Percentiles rank a stretch among this genome's conserved stretches.
Evolutionary conservation across 2,888 invertebrate genomes (phyloP).

Genomic region (Cryptosula pallasiana): DNA sequence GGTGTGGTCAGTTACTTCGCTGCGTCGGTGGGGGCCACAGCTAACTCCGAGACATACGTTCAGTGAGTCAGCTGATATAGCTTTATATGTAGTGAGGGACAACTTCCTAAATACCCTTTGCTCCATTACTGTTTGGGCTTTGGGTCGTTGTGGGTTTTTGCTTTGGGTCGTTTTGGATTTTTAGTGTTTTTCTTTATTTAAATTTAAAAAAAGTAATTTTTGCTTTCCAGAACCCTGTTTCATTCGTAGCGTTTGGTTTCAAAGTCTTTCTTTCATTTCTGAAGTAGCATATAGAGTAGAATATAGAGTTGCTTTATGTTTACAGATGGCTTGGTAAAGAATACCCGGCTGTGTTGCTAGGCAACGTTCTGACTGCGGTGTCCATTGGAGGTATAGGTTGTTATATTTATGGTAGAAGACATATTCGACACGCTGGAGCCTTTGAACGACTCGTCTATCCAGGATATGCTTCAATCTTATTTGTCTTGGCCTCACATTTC

Average conservation of each 20-base stretch:
- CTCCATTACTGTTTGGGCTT: too few relatives aligned
- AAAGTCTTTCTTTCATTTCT: too few relatives aligned
- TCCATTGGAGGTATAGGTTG: not conserved
- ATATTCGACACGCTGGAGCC: conserved; percentile 3
- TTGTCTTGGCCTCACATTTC: conserved; percentile 4
- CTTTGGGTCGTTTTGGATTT: too few relatives aligned
- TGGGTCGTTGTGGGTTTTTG: too few relatives aligned
- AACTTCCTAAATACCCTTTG: too few relatives aligned
- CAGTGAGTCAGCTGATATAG: conserved; percentile 4
- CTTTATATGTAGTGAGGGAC: too few relatives aligned
- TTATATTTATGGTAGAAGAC: conserved; percentile 21
- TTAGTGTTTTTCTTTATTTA: too few relatives aligned
- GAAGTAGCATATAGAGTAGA: too few relatives aligned
- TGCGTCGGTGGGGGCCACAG: not conserved
- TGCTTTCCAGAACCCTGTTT: too few relatives aligned
- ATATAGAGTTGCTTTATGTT: not conserved
- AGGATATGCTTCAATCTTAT: not conserved
- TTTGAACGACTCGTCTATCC: conserved; percentile 5
- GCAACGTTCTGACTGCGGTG: not conserved
- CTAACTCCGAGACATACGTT: conserved; percentile 1
- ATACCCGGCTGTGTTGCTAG: not conserved
- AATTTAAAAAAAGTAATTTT: too few relatives aligned
- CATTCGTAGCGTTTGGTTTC: too few relatives aligned
- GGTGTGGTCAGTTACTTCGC: not conserved
- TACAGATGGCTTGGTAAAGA: not conserved